Evolutionary conservation across 1,140 invertebrate genomes (phyloP), one percentile per base, ranked within the genome.

Genomic region (Penaeus japonicus): DNA sequence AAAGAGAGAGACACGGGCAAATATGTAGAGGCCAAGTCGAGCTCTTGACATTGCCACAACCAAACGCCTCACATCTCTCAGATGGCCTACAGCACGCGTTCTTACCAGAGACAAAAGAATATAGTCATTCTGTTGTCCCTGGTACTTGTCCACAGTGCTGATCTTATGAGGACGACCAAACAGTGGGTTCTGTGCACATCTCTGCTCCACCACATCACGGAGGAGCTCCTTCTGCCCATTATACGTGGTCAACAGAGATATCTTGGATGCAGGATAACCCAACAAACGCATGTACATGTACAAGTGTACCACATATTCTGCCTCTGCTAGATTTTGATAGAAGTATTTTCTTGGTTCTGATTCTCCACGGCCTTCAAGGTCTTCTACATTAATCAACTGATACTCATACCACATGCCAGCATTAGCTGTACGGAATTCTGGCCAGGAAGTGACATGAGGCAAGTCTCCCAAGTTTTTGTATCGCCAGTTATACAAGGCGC

Each of bases 91-190:
- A 22, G 97, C 96, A 92, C 96, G 96, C 0, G 99, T 99, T 89
- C 98, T 95, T 24, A 99, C 99, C 22, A 99, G 93, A 0, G 98
- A 99, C 1, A 99, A 93, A 5, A 99, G 93, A 83, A 99, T 98
- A 91, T 98, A 99, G 93, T 99, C 99, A 93, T 99, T 99, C 93
- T 99, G 99, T 92, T 99, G 99, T 88, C 99, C 99, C 92, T 99
- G 99, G 92, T 99, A 99, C 91, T 99, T 99, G 92, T 99, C 99
- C 18, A 99, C 99, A 12, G 99, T 99, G 0, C 95, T 90, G 92
- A 98, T 97, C 94, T 99, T 99, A 91, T 97, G 95, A 0, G 99
- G 99, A 90, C 95, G 93, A 15, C 99, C 99, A 91, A 99, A 98
- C n/a, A 99, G 94, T 0, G 98, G 97, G 94, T 99, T 99, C 75